phyloP scores from a whole-genome alignment of 2,888 invertebrate genomes.

The Alitta virens region DNA sequence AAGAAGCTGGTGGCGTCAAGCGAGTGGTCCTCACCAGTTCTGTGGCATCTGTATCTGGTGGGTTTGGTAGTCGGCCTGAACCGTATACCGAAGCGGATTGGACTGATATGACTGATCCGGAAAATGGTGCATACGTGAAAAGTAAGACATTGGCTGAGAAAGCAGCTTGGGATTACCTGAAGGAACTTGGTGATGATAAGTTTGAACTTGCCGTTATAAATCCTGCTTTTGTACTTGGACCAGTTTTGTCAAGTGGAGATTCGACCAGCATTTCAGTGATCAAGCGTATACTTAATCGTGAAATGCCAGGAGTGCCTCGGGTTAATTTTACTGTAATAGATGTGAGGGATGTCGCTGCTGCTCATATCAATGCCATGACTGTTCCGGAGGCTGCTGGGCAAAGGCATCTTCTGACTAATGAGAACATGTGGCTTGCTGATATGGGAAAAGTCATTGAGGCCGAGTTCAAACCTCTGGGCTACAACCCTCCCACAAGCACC shows the following conservation, averaged over 20 bases:
- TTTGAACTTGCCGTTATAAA: conserved; percentile 60
- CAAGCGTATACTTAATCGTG: conserved; percentile 49
- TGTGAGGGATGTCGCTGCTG: conserved; percentile 60
- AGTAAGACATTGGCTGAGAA: conserved; percentile 62
- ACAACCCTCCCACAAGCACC: conserved; percentile 54
- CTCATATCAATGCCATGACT: conserved; percentile 25
- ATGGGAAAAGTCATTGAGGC: conserved; percentile 53
- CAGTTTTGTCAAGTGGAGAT: conserved; percentile 41
- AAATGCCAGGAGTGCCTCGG: conserved; percentile 55
- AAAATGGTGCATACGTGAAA: conserved; percentile 48
- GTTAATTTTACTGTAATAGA: conserved; percentile 59
- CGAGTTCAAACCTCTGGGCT: conserved; percentile 56
- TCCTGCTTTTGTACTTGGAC: conserved; percentile 60
- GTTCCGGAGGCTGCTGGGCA: conserved; percentile 29
- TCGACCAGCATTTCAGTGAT: conserved; percentile 43
- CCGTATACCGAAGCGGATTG: conserved; percentile 21
- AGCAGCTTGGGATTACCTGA: conserved; percentile 62
- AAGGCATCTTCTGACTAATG: conserved; percentile 57
- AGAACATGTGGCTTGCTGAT: conserved; percentile 59
- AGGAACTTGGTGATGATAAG: conserved; percentile 50
- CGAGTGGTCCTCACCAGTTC: conserved; percentile 62
- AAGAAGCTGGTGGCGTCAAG: conserved; percentile 56
- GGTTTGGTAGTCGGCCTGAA: background rate
- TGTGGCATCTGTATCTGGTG: conserved; percentile 53
- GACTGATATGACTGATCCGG: conserved; percentile 9